Base-by-base conservation (phyloP, 2,797 vertebrate species). In the Brachyrhaphis roseni region DNA sequence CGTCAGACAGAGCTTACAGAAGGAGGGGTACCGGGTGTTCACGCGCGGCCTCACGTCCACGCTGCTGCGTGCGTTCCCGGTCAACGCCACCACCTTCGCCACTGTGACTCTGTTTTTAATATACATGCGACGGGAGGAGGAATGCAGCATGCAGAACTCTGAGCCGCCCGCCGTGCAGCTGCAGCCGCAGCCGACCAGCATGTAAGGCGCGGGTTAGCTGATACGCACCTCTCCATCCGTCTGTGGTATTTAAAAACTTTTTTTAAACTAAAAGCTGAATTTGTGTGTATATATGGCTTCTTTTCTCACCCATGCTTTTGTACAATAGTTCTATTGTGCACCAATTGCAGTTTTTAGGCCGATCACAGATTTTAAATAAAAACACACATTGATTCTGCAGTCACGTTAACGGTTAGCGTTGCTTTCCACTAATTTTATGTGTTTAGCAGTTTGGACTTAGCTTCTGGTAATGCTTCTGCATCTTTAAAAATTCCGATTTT, bases 71-170 rank as follows among this genome's bases (percentile, higher is more conserved):
- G 98, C 98, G 5, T 99, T 99, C 78, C 98, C 98, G 0, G 98
- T 99, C 81, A 99, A 99, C 0, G 98, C 98, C 0, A 96, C 98
- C 77, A 99, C 98, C 0, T 99, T 99, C 31, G 97, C 98, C 85
- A 98, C 98, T 0, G 98, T 99, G 89, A 98, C 98, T 0, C 95
- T 98, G 15, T 98, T 99, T 93, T 94, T 99, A 0, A 93, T 97
- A 91, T 97, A 98, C 49, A 96, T 97, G 84, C 96, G 97, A 0
- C 91, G 95, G 0, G 96, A 95, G 0, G 95, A 96, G 20, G 90
- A 92, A 74, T 94, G 91, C 45, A 85, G 91, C 76, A 90, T 91
- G 12, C 91, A 85, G n/a, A 96, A 96, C 72, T 95, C 95, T 0
- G 97, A 98, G 70, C 78, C 95, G 0, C 96, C 97, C 76, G 77